Base-by-base conservation (phyloP, 2,797 vertebrate species). In the Hemibagrus guttatus region DNA sequence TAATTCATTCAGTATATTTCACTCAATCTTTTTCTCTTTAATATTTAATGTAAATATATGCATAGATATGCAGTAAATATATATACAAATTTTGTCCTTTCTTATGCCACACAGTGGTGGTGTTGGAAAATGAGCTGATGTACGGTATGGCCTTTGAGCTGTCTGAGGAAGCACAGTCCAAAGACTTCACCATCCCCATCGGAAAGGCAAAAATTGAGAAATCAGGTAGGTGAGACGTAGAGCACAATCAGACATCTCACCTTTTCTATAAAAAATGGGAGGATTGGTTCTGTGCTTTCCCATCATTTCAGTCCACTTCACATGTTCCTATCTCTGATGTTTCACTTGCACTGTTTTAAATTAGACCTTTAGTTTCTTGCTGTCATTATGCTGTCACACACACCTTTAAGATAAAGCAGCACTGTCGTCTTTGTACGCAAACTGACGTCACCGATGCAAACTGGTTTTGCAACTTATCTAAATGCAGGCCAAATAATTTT, bases 141-240 rank as follows among this genome's bases (percentile, higher is more conserved):
- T 99, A 99, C 8, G 96, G 98, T 4, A 97, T 99, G 92, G 94
- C 98, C 81, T 99, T 99, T 88, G 98, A 99, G 92, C 90, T 99
- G 92, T 95, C 98, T 0, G 95, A 97, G 42, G 96, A 97, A 90
- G 93, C 94, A 0, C 96, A 96, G 89, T 97, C 97, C 80, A 99
- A 99, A 95, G 98, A 99, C 87, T 99, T 99, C 66, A 81, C 96
- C 85, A 28, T 99, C 93, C 97, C 98, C 76, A 97, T 99, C 83
- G 98, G 98, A 91, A 99, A 99, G 94, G 98, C 98, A 90, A 99
- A 99, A 94, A 31, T 99, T n/a, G 98, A 99, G 94, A 95, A 95
- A 91, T 92, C 87, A 96, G 98, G 98, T 99, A 93, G 94, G 94
- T 71, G 39, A 17, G 6, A 14, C 4, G 1, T 13, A 16, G 3